phyloP scores from a whole-genome alignment of 2,888 invertebrate genomes.

The Ceramica pisi region DNA sequence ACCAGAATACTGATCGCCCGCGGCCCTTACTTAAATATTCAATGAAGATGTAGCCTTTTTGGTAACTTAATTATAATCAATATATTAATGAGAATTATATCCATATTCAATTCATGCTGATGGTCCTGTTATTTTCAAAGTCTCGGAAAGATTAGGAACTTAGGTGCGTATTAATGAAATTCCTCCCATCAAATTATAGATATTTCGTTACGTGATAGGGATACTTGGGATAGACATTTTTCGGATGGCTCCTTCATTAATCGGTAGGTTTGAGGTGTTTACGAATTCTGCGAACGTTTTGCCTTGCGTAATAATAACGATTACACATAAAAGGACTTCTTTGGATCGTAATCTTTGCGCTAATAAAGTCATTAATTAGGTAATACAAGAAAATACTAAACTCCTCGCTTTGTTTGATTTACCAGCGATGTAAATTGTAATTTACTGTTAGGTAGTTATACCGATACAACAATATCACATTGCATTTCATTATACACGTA shows the following conservation, averaged over 20 bases:
- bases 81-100: conserved; percentile 72
- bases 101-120: conserved; percentile 61
- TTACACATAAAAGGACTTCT: conserved; percentile 14
- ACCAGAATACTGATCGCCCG: conserved; percentile 84
- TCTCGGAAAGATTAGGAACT: conserved; percentile 62
- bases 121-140: conserved; percentile 61
- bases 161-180: conserved; percentile 68
- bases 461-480: conserved; percentile 28
- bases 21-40: conserved; percentile 79
- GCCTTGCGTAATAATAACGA: conserved; percentile 32
- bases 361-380: background rate
- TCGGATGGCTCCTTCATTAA: conserved; percentile 63
- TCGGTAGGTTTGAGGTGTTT: conserved; percentile 62
- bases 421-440: conserved; percentile 43
- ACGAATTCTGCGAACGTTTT: conserved; percentile 52
- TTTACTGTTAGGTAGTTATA: conserved; percentile 30
- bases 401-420: conserved; percentile 17
- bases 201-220: conserved; percentile 69
- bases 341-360: background rate
- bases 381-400: conserved; percentile 7
- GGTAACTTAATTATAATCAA: conserved; percentile 76
- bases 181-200: conserved; percentile 69
- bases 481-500: background rate
- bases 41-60: conserved; percentile 79
- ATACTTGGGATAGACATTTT: conserved; percentile 67